Base-by-base conservation (phyloP, 2,113 vertebrate species). In the Lamprologus speciosus region DNA sequence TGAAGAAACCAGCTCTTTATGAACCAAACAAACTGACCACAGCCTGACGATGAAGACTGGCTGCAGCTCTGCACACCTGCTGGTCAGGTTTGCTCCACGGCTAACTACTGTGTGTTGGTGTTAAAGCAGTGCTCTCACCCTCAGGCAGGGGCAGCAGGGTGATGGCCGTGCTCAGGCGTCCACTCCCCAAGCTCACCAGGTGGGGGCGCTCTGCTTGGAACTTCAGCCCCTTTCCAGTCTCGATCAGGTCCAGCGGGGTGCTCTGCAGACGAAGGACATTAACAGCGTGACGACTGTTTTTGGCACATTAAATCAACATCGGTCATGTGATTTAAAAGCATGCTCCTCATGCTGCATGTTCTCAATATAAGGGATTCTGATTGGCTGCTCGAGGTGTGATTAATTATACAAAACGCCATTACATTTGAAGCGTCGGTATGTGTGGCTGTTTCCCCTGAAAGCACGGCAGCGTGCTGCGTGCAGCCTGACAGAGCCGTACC, bases 131-230 rank as follows among this genome's bases (percentile, higher is more conserved):
- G 26, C 47, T 80, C 96, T 96, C 93, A 99, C 98, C 98, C 94
- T 99, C 98, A 33, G 97, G 96, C 92, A 99, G 96, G 0, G 98
- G 98, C 94, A 99, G 96, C 81, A 99, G 95, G 0, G 98, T 99
- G 95, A 99, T 97, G 4, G 98, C 98, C 0, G 97, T 98, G 91
- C 98, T 99, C 79, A 99, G 97, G 1, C 98, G 97, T 19, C 98
- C 98, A 0, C 98, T 99, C 31, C 98, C 98, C 73, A 99, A 95
- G 96, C 98, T 99, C 91, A 99, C 98, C 93, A 99, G 93, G 88
- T 99, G 98, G 96, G 2, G 98, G 89, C 98, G 97, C 93, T 98
- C 97, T 0, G 98, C 97, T 88, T 99, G 98, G 84, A 99, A 97
- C 89, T 98, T 99, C 86, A 99, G 95, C 19, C 97, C 97, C 90